phyloP scores from a whole-genome alignment of 2,797 vertebrate genomes.

The Lindbergichthys nudifrons region DNA sequence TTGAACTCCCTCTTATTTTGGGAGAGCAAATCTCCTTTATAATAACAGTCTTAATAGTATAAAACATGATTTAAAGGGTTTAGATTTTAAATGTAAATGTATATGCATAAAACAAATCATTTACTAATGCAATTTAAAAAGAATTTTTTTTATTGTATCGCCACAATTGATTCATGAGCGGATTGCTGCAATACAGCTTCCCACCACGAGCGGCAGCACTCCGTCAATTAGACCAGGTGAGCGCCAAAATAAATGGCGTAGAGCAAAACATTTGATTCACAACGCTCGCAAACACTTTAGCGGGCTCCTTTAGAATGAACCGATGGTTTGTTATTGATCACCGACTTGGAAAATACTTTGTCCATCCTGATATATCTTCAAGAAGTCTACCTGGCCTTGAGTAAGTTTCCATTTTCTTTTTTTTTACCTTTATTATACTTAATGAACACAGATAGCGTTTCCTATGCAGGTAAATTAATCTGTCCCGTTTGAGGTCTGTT shows the following conservation, averaged over 20 bases:
- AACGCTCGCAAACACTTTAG: too few relatives aligned
- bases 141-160: too few relatives aligned
- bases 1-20: constrained; percentile 6
- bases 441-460: not conserved
- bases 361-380: accelerated
- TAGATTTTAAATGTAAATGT: not conserved
- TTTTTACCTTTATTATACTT: not conserved
- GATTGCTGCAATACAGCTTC: constrained; percentile 4
- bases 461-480: too few relatives aligned
- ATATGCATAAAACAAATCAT: not conserved
- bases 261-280: accelerated
- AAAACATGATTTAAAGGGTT: not conserved
- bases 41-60: constrained; percentile 1
- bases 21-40: not conserved
- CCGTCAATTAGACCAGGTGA: constrained; percentile 8
- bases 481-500: not conserved
- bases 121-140: not conserved
- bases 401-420: not conserved
- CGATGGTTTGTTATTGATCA: not conserved
- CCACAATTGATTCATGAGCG: not conserved
- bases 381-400: not conserved
- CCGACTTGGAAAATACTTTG: accelerated
- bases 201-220: constrained; percentile 21
- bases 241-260: not conserved
- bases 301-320: accelerated